Conservation (phyloP, 2,113 vertebrate genomes). For the Charina bottae region DNA sequence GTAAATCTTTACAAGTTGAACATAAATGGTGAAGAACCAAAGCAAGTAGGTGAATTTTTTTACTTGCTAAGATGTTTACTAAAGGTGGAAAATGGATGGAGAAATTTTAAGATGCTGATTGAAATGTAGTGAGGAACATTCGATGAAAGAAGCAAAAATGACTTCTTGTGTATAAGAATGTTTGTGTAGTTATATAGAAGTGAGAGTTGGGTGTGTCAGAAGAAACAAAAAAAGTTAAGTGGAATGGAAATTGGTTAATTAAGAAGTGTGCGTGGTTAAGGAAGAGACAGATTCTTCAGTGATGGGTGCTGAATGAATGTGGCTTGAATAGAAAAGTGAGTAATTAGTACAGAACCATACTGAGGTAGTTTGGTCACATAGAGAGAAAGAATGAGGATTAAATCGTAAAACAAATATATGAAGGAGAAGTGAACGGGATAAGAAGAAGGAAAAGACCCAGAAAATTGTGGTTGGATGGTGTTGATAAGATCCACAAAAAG, state of each 20-base stretch:
- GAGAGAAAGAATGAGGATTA: background rate
- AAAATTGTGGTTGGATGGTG: background rate
- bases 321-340: background rate
- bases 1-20: background rate
- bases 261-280: background rate
- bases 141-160: background rate
- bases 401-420: background rate
- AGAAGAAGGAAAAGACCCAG: background rate
- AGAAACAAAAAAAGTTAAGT: background rate
- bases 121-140: background rate
- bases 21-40: background rate
- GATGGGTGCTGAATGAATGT: background rate
- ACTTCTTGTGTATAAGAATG: background rate
- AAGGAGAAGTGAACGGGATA: background rate
- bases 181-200: background rate
- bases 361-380: background rate
- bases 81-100: background rate
- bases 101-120: background rate
- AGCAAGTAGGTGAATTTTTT: background rate
- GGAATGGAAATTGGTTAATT: background rate
- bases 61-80: background rate
- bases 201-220: background rate
- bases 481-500: background rate
- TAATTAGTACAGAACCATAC: background rate
- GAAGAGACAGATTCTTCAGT: background rate